phyloP scores from a whole-genome alignment of 1,140 invertebrate genomes.

The Trypoxylus dichotomus region DNA sequence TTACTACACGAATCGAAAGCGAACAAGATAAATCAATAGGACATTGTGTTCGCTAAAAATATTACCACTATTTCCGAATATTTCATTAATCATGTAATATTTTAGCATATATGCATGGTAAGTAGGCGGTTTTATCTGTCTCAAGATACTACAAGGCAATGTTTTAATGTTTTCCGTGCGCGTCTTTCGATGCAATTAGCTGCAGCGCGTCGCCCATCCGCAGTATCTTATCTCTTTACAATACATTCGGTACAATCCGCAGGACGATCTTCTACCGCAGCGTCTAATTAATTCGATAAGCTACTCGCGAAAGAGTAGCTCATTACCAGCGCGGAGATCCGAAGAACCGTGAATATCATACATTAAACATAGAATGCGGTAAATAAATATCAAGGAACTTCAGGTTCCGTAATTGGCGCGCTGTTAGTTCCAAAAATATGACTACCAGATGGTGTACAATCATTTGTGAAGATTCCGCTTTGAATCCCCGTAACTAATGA shows the following conservation, averaged over 20 bases:
- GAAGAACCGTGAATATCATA: background rate
- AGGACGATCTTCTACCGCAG: background rate
- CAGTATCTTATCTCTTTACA: background rate
- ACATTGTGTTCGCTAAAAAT: too few relatives aligned
- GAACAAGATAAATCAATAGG: too few relatives aligned
- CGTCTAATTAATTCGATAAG: background rate
- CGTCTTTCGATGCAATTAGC: background rate
- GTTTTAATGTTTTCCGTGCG: background rate
- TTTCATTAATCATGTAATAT: background rate
- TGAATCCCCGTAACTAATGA: background rate
- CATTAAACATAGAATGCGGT: background rate
- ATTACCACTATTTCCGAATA: background rate
- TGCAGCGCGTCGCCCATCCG: background rate
- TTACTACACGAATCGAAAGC: too few relatives aligned
- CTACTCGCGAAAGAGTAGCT: background rate
- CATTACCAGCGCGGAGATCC: background rate
- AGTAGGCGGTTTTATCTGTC: background rate
- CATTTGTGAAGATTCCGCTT: background rate
- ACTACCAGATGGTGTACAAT: background rate
- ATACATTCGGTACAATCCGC: background rate
- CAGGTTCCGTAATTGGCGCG: background rate
- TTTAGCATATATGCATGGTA: background rate
- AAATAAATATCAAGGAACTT: background rate
- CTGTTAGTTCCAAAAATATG: background rate
- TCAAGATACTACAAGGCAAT: background rate